phyloP scores from a whole-genome alignment of 1,140 invertebrate genomes.

The Bombus picipes region DNA sequence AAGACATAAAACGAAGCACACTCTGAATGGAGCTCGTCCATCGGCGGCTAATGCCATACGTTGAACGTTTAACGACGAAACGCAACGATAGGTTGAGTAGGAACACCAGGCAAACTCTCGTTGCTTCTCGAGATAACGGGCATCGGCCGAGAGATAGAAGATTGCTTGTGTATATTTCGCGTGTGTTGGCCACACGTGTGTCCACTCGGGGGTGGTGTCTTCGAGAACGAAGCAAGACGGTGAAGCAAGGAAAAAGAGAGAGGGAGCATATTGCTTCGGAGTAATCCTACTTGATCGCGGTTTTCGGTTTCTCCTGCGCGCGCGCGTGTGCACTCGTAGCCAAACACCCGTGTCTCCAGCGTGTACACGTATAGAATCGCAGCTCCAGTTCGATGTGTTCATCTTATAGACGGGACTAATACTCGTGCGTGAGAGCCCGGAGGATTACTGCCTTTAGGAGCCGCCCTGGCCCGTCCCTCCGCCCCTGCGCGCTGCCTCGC shows the following conservation, averaged over 20 bases:
- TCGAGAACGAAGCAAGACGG: constrained; percentile 50
- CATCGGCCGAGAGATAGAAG: constrained; percentile 68
- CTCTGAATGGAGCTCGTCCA: neutral
- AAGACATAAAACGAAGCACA: neutral
- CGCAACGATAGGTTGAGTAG: constrained; percentile 20
- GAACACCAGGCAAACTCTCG: constrained; percentile 69
- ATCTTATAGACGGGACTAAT: constrained; percentile 66
- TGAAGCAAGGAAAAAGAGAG: constrained; percentile 62
- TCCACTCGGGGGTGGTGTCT: constrained; percentile 52
- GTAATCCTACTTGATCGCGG: constrained; percentile 82
- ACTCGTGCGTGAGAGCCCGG: constrained; percentile 73
- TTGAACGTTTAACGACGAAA: constrained; percentile 44
- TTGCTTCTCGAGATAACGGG: constrained; percentile 74
- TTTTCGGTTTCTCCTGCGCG: constrained; percentile 74
- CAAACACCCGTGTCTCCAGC: constrained; percentile 13
- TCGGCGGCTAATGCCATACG: neutral
- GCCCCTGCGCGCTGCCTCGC: constrained; percentile 47
- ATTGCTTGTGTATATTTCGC: constrained; percentile 57
- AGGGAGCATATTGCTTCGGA: constrained; percentile 79
- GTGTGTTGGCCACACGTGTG: constrained; percentile 39
- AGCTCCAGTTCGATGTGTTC: constrained; percentile 36
- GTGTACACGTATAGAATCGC: constrained; percentile 40
- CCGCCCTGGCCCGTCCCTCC: constrained; percentile 53
- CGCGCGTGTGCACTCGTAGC: constrained; percentile 40
- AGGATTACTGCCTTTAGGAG: constrained; percentile 78